Base-by-base conservation (phyloP, 1,140 invertebrate species). In the Microplitis demolitor region DNA sequence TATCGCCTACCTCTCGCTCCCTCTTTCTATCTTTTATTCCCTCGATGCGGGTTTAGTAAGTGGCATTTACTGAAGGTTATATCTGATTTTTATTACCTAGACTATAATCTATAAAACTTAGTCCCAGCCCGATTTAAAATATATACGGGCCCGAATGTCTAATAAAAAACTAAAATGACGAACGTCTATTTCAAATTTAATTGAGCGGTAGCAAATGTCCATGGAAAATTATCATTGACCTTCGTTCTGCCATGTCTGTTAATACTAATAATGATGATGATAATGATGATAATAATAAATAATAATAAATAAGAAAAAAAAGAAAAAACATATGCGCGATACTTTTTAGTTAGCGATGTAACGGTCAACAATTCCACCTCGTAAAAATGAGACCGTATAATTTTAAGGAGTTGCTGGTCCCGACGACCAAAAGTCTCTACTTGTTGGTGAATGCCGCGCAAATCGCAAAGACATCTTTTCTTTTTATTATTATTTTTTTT, bases 381-480 rank as follows among this genome's bases (percentile, higher is more conserved):
- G 69, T 71, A 75, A 75, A 75, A 72, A 75, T 75, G 58, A 75
- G 66, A 75, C 69, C 74, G 69, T 75, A 75, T 75, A 75, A 75
- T 75, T 75, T 72, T 72, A 35, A 72, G 70, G 37, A 33, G 66
- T 69, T 11, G 69, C 53, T 74, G 53, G 61, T 35, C 63, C 62
- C 4, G 24, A 33, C 54, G 50, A 24, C 39, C 39, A 54, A 54
- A 53, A 53, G 33, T 68, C 54, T 68, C 66, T n/a, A 45, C 39
- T 45, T 45, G 39, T 45, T 68, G 56, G 56, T 31, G 24, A 58
- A 58, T 58, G 24, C 56, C 56, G 51, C 51, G 16, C 56, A 14
- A 34, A 34, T 60, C 14, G 56, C 56, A 60, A 60, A 11, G 24
- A 37, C 54, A 37, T 53, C 34, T 16, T 39, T 61, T 35, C 60